Evolutionary conservation across 1,140 invertebrate species (phyloP).

Genomic region (Drosophila sechellia): DNA sequence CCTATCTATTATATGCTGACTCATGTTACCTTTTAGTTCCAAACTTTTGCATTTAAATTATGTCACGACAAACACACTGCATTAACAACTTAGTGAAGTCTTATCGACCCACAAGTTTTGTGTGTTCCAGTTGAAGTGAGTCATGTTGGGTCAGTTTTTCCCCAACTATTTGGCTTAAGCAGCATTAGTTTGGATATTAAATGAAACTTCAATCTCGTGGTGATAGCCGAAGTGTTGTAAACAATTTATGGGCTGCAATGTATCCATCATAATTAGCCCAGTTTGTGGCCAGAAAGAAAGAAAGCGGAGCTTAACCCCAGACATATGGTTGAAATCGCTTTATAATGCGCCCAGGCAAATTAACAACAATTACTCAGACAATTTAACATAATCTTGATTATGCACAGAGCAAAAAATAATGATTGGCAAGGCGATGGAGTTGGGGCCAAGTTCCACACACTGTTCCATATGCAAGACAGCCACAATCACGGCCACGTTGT

Average conservation of each 20-base stretch:
- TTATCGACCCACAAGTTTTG: constrained; percentile 3
- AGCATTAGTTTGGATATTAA: constrained; percentile 6
- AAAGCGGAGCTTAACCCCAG: constrained; percentile 75
- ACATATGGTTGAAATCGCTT: constrained; percentile 70
- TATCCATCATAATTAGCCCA: constrained; percentile 72
- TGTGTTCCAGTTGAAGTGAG: neutral
- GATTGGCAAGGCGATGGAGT: constrained; percentile 30
- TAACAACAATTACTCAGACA: constrained; percentile 82
- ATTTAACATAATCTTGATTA: constrained; percentile 83
- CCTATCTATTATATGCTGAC: neutral
- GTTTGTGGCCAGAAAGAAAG: constrained; percentile 71
- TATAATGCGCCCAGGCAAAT: constrained; percentile 75
- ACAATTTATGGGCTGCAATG: constrained; percentile 56
- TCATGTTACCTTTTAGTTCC: constrained; percentile 2
- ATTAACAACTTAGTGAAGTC: constrained; percentile 4
- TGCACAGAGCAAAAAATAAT: constrained; percentile 51
- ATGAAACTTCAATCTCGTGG: constrained; percentile 21
- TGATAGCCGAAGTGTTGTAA: constrained; percentile 43
- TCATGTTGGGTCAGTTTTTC: constrained; percentile 15
- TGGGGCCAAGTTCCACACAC: neutral
- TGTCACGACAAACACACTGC: constrained; percentile 15
- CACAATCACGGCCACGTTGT: constrained; percentile 48
- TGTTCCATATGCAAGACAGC: constrained; percentile 45
- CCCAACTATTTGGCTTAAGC: neutral
- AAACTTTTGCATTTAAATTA: constrained; percentile 1